Percentiles rank a stretch among this genome's conserved stretches.
Conservation (phyloP, 2,113 vertebrate species). For the Falcunculus frontatus region DNA sequence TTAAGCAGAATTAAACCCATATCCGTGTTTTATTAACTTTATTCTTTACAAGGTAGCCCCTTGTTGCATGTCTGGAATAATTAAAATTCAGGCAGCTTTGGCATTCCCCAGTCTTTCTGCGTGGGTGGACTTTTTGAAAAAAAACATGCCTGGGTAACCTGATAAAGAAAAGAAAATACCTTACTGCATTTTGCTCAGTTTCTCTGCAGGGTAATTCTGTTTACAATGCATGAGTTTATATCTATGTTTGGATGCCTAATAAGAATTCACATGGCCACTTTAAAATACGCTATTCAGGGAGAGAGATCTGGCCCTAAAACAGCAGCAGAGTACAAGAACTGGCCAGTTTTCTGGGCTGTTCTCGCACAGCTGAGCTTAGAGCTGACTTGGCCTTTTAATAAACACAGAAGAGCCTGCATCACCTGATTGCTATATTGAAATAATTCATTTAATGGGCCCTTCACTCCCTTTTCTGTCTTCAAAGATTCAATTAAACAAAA, state of each 20-base stretch:
- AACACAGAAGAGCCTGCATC: conserved; percentile 2
- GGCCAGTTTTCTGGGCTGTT: not conserved
- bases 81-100: conserved; percentile 41
- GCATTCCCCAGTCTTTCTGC: conserved; percentile 27
- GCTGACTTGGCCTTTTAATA: conserved; percentile 38
- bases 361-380: not conserved
- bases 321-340: not conserved
- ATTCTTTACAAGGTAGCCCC: conserved; percentile 55
- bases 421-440: conserved; percentile 60
- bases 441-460: conserved; percentile 57
- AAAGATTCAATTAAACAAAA: conserved; percentile 65
- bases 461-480: conserved; percentile 26
- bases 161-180: conserved; percentile 11
- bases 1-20: conserved; percentile 47
- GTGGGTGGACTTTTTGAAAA: not conserved
- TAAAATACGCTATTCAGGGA: not conserved
- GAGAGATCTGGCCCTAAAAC: conserved; percentile 13
- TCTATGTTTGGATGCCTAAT: not conserved
- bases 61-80: conserved; percentile 34
- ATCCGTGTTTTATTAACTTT: conserved; percentile 52
- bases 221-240: conserved; percentile 5
- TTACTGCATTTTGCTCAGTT: not conserved
- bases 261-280: not conserved
- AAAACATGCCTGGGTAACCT: not conserved
- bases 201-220: not conserved